Percentiles rank a stretch among this genome's conserved stretches.
Conservation (phyloP, 2,888 invertebrate species). For the Eilema caniola region DNA sequence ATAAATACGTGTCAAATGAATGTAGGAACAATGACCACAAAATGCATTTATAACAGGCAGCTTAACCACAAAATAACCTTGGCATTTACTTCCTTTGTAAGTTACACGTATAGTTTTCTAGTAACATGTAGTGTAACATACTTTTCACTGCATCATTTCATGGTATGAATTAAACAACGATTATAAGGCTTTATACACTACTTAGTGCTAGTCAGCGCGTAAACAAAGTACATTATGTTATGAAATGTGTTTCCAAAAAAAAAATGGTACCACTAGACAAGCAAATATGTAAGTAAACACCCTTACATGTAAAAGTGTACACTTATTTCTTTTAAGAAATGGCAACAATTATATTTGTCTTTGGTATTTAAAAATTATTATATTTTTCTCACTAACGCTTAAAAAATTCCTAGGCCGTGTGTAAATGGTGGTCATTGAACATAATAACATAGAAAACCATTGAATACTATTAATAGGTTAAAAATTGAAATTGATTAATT, state of each 20-base stretch:
- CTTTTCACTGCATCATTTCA: slow-evolving; percentile 40
- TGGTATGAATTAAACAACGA: slow-evolving; percentile 37
- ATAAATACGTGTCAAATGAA: background rate
- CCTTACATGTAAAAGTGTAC: too few species aligned
- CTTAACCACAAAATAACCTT: slow-evolving; percentile 51
- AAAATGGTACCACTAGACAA: background rate
- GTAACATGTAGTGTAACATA: slow-evolving; percentile 22
- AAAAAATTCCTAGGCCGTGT: too few species aligned
- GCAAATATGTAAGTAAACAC: too few species aligned
- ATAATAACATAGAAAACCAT: too few species aligned
- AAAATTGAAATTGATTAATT: background rate
- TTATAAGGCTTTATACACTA: slow-evolving; percentile 14
- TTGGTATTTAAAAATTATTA: too few species aligned
- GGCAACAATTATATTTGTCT: too few species aligned
- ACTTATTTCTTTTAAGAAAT: too few species aligned
- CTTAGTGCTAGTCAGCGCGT: background rate
- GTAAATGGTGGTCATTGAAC: too few species aligned
- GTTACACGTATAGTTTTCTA: slow-evolving; percentile 47
- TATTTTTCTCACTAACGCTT: too few species aligned
- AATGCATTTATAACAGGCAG: slow-evolving; percentile 41
- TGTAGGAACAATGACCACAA: slow-evolving; percentile 36
- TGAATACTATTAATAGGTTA: background rate
- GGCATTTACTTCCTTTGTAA: slow-evolving; percentile 57
- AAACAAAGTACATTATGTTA: too few species aligned
- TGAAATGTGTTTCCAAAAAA: background rate